Percentiles rank a stretch among this genome's conserved stretches.
These are phyloP conservation scores for Hyles vespertilio DNA, from an alignment of 1,140 invertebrate genomes.

Conservation along the genomic window DNA sequence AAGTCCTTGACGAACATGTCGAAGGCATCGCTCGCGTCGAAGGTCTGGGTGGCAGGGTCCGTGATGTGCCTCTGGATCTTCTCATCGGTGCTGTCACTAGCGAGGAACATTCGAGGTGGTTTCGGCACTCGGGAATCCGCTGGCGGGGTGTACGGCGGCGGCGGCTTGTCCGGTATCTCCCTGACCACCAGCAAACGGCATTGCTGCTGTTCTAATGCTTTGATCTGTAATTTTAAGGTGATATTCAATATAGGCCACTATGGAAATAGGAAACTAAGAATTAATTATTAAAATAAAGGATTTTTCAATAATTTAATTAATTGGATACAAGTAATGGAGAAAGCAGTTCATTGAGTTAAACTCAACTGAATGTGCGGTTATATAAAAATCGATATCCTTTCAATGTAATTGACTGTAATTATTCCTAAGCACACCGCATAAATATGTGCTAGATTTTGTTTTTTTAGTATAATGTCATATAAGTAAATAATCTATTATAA, in stretches of 20 bases:
- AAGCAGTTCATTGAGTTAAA: too few relatives aligned
- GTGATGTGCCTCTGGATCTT: conserved; percentile 37
- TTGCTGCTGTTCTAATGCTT: conserved; percentile 64
- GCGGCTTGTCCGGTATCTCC: conserved; percentile 66
- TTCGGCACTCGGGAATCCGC: conserved; percentile 33
- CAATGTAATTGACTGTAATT: too few relatives aligned
- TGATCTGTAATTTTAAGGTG: conserved; percentile 46
- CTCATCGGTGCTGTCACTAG: conserved; percentile 33
- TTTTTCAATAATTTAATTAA: too few relatives aligned
- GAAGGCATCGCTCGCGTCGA: conserved; percentile 34
- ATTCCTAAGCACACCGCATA: too few relatives aligned
- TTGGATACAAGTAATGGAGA: too few relatives aligned
- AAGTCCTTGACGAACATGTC: conserved; percentile 54
- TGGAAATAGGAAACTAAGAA: too few relatives aligned
- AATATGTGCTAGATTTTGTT: too few relatives aligned
- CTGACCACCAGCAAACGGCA: conserved; percentile 51
- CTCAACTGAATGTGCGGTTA: too few relatives aligned
- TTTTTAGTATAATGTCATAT: not conserved
- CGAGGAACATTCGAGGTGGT: conserved; percentile 34
- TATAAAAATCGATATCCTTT: too few relatives aligned
- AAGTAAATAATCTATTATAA: not conserved
- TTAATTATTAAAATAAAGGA: too few relatives aligned
- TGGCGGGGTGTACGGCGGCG: conserved; percentile 65
- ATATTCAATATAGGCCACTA: too few relatives aligned
- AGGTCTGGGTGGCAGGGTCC: conserved; percentile 9